Evolutionary conservation across 1,140 invertebrate species (phyloP), one percentile per base, ranked within the genome.

Genomic region (Drosophila subobscura): DNA sequence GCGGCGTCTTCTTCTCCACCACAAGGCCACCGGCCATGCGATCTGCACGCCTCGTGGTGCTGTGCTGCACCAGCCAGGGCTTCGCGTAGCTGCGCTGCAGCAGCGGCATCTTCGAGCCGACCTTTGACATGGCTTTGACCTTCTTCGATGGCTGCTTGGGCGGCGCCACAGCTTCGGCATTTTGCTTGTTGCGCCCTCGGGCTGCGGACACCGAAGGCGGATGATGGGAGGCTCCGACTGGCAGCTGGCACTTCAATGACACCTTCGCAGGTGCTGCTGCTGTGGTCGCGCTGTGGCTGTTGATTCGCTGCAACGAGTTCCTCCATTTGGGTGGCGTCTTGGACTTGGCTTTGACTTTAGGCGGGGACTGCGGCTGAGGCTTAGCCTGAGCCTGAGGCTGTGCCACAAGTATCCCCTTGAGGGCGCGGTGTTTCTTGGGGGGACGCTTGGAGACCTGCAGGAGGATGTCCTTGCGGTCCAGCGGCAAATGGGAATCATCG

Each of bases 401-500:
- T 12, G 33, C 7, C 3, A 10, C 1, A 8, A 12, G 10, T 2
- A 4, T 37, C 33, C 33, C 33, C 33, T 37, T 37, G 33, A 4
- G 1, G 33, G 10, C 2, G 20, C 33, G 54, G 2, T 7, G 33
- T 7, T 25, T 27, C 47, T 25, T 25, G 6, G 12, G 3, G 7
- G 16, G 10, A 56, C 47, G 4, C 42, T 14, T 37, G 10, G 7
- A 42, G 8, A 57, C 60, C 4, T 53, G 8, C 29, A 64, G 14
- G 0, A 64, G 12, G 16, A 64, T 64, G 51, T 64, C 60, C n/a
- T 46, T 55, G 23, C 23, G 33, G 0, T 25, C 53, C 2, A 20
- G 14, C 2, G 40, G 41, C 33, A 79, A 10, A 6, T 80, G 72
- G 0, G 55, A 47, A 23, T 63, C 29, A 22, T 79, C 61, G 27